Base-by-base conservation (phyloP, 2,888 invertebrate species). In the Dendrolimus houi region DNA sequence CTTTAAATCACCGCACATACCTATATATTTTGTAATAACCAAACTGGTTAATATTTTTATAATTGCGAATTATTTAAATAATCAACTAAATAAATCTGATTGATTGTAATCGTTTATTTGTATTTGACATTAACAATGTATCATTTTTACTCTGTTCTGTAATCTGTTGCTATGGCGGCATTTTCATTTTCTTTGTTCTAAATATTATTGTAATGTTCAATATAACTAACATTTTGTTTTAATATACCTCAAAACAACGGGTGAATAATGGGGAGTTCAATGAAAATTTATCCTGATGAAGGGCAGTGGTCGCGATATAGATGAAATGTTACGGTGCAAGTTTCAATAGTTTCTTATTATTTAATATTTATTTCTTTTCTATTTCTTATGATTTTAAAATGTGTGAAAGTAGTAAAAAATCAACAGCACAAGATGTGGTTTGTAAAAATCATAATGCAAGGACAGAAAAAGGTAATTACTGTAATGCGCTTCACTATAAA, bases 131-230 rank as follows among this genome's bases (percentile, higher is more conserved):
- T 29, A 29, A 3, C 29, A 6, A 29, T 3, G 29, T 29, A 47
- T 9, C 12, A 2, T 47, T 47, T 29, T 47, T 47, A 47, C 10
- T 29, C 29, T 29, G 6, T 29, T 29, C 6, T 29, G 3, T 29
- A 29, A 29, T 12, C 41, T 53, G 81, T 84, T 83, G 81, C 83
- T 74, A 85, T 83, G 84, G 85, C 84, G 84, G 76, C 76, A 76
- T 74, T 75, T 81, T 81, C 64, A 67, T 75, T 68, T 70, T 65
- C 58, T 56, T 47, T 52, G 57, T 54, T 54, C 59, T 14, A 55
- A 56, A 56, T 55, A 42, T 56, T 41, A 60, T 56, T 62, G 56
- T 52, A 56, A 58, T 61, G 53, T 54, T 54, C 29, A 56, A 59
- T 59, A 54, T 56, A 40, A 55, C 13, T n/a, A 17, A 56, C 55